These are phyloP conservation scores for Arenaria interpres DNA, from an alignment of 2,113 vertebrate genomes.

Conservation along the genomic window DNA sequence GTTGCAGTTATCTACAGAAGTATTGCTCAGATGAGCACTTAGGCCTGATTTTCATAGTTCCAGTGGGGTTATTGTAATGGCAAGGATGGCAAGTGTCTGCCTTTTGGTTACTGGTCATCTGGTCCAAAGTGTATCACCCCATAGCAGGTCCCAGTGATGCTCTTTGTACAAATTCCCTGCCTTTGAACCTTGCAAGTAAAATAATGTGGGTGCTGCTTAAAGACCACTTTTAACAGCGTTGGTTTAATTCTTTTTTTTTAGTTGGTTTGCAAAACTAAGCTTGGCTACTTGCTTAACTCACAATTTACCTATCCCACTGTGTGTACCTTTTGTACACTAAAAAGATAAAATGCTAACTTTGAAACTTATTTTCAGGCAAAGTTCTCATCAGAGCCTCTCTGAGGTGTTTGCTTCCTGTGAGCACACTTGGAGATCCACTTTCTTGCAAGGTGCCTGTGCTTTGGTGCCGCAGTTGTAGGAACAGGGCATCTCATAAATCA, in stretches of 20 bases:
- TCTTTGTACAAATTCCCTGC: neutral
- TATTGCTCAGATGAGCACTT: neutral
- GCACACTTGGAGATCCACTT: accelerated
- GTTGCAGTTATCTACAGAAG: neutral
- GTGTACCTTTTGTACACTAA: neutral
- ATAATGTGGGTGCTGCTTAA: neutral
- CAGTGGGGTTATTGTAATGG: neutral
- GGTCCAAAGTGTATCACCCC: neutral
- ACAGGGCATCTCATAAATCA: neutral
- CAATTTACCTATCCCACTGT: neutral
- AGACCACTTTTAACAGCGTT: neutral
- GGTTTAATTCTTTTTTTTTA: neutral
- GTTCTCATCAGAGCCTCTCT: neutral
- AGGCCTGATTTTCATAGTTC: neutral
- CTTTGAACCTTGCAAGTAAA: neutral
- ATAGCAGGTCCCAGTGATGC: neutral
- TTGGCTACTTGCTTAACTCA: neutral
- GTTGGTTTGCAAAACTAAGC: neutral
- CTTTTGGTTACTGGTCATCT: neutral
- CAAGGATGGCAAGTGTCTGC: neutral
- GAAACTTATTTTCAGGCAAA: neutral
- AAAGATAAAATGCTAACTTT: neutral
- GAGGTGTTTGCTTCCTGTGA: neutral
- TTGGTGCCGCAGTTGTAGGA: neutral
- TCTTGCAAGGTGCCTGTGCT: neutral